Conservation (phyloP, 2,113 vertebrate genomes). For the Cochlearius cochlearius region DNA sequence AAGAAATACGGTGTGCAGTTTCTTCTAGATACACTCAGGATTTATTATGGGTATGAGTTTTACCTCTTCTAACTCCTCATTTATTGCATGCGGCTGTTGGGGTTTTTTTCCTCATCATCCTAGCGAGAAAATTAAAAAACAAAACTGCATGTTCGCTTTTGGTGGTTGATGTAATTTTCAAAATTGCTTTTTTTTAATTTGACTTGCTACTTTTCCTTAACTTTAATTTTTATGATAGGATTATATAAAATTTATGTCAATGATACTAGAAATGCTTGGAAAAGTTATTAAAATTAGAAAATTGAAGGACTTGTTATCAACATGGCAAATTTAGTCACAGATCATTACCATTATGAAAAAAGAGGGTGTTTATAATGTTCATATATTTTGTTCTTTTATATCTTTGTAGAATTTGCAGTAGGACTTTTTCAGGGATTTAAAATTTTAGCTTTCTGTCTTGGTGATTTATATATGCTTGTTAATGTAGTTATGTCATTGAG, state of each 20-base stretch:
- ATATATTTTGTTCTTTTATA: background rate
- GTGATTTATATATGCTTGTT: background rate
- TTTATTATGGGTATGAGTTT: slow-evolving; percentile 89
- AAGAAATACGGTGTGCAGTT: slow-evolving; percentile 96
- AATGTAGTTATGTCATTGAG: background rate
- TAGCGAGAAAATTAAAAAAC: background rate
- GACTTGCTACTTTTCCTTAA: background rate
- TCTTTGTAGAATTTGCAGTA: background rate
- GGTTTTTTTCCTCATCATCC: background rate
- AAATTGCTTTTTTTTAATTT: background rate
- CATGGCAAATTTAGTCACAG: background rate
- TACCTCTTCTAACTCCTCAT: background rate
- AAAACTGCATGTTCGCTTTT: background rate
- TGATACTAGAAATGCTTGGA: background rate
- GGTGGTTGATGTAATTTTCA: background rate
- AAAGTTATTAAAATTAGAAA: background rate
- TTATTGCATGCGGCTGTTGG: background rate
- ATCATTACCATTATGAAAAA: background rate
- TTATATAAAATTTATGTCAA: background rate
- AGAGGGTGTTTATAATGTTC: background rate
- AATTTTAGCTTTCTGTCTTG: background rate
- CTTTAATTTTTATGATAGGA: background rate
- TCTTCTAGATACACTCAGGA: slow-evolving; percentile 89
- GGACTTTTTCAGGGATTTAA: background rate
- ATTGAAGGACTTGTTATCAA: background rate